Conservation (phyloP, 35 echinoderm and acorn worm genomes). For the Lytechinus pictus region DNA sequence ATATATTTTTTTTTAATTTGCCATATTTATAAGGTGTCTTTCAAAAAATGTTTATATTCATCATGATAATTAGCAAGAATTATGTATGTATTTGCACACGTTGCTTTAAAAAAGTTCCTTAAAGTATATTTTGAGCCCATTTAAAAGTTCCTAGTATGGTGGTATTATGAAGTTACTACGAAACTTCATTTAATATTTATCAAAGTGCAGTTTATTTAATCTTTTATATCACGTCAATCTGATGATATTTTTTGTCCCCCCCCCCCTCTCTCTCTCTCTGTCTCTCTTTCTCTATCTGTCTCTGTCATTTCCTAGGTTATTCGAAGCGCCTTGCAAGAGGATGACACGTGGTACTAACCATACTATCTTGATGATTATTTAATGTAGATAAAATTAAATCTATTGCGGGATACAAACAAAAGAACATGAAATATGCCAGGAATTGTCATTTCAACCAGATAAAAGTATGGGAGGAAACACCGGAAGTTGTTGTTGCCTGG, state of each 20-base stretch:
- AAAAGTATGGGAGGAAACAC: background rate
- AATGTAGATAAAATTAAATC: background rate
- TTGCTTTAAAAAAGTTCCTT: too few species aligned
- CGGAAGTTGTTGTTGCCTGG: background rate
- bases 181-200: too few species aligned
- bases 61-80: too few species aligned
- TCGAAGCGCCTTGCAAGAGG: slow-evolving; percentile 10
- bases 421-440: background rate
- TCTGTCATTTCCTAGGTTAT: background rate
- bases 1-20: too few species aligned
- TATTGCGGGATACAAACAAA: background rate
- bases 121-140: too few species aligned
- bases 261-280: too few species aligned
- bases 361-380: background rate
- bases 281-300: background rate
- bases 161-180: too few species aligned
- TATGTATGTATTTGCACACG: too few species aligned
- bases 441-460: background rate
- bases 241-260: background rate
- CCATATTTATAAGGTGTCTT: too few species aligned
- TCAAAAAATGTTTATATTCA: too few species aligned
- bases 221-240: background rate
- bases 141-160: too few species aligned
- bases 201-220: too few species aligned
- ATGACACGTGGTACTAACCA: slow-evolving; percentile 1